Conservation (phyloP, 2,888 invertebrate genomes). For the Orthosia incerta region DNA sequence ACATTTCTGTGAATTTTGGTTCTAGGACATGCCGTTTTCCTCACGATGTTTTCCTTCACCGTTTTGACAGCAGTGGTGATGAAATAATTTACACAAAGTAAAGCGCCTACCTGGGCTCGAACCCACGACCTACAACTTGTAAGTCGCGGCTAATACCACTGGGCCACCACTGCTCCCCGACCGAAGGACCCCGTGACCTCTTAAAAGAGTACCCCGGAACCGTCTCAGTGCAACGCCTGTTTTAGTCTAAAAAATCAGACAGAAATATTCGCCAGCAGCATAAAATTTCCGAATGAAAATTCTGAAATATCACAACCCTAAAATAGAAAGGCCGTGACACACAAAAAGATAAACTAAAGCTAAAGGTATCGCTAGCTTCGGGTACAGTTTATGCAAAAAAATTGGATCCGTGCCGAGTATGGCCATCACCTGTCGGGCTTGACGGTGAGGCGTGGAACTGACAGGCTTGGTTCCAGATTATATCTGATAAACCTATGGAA, state of each 20-base stretch:
- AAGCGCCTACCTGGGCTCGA: no score
- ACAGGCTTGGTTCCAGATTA: conserved; percentile 30
- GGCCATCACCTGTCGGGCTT: conserved; percentile 49
- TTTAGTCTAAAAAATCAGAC: background rate
- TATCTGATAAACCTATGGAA: conserved; percentile 22
- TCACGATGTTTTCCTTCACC: no score
- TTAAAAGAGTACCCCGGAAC: no score
- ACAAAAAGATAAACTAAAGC: conserved; percentile 39
- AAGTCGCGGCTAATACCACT: no score
- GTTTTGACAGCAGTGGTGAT: no score
- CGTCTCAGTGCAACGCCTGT: no score
- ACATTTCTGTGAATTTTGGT: no score
- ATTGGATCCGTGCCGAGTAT: conserved; percentile 49
- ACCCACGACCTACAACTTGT: no score
- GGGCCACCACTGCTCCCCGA: no score
- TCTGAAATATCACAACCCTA: background rate
- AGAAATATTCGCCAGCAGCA: background rate
- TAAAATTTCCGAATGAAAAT: background rate
- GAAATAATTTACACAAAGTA: no score
- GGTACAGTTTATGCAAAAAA: conserved; percentile 36
- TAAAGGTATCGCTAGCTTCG: conserved; percentile 34
- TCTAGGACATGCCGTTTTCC: no score
- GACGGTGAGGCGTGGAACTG: conserved; percentile 45
- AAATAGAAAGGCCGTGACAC: conserved; percentile 20
- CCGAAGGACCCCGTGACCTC: no score